Evolutionary conservation across 2,797 vertebrate genomes (phyloP).

Genomic region (Chromobotia macracanthus): DNA sequence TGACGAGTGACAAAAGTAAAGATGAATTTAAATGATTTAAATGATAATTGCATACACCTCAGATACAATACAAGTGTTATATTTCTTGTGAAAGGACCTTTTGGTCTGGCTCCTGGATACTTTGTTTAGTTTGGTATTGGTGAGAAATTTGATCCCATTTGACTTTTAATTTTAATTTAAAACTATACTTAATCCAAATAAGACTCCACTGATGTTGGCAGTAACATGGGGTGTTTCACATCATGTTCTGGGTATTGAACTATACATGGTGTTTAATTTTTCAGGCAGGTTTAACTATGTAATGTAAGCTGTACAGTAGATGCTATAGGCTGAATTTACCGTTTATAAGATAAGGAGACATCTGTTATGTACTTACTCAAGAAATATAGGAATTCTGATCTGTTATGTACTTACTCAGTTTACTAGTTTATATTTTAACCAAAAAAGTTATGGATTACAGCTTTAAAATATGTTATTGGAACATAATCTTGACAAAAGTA

Average conservation of each 20-base stretch:
- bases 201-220: not conserved
- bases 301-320: conserved; percentile 20
- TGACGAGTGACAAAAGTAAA: no score
- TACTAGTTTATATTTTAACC: no score
- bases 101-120: not conserved
- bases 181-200: conserved; percentile 15
- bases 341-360: no score
- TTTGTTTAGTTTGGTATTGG: not conserved
- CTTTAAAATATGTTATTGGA: not conserved
- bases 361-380: no score
- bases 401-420: no score
- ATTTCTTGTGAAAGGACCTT: not conserved
- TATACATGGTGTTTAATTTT: conserved; percentile 27
- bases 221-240: conserved; percentile 15
- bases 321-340: conserved; percentile 17
- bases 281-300: conserved; percentile 30
- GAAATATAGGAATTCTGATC: no score
- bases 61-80: not conserved
- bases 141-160: not conserved
- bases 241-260: conserved; percentile 17
- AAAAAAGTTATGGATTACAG: not conserved
- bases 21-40: no score
- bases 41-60: not conserved
- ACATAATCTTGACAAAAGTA: not conserved
- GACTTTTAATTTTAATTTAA: not conserved